Evolutionary conservation across 1,140 invertebrate genomes (phyloP).

Genomic region (Drosophila repleta): DNA sequence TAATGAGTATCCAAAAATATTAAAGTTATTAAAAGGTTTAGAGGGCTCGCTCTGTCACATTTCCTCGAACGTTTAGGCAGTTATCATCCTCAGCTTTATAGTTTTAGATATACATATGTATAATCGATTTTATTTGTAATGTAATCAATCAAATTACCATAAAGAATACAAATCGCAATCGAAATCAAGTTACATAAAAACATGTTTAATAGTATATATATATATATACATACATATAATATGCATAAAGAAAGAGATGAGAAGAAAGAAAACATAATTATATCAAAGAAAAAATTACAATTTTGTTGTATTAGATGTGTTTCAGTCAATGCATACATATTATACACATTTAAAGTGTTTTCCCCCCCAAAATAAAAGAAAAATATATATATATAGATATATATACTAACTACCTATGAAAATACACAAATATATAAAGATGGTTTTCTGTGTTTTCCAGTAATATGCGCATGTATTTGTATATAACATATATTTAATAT

Average conservation of each 20-base stretch:
- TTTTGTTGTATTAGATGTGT: conserved; percentile 74
- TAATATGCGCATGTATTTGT: conserved; percentile 60
- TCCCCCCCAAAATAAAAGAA: conserved; percentile 23
- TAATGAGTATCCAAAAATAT: background rate
- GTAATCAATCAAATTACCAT: conserved; percentile 65
- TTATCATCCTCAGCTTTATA: conserved; percentile 2
- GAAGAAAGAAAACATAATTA: conserved; percentile 36
- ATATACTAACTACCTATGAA: conserved; percentile 41
- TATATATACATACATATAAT: conserved; percentile 24
- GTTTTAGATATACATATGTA: background rate
- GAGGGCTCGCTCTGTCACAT: background rate
- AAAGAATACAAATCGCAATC: conserved; percentile 44
- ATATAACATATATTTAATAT: conserved; percentile 36
- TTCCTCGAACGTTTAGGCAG: background rate
- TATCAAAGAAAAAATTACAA: conserved; percentile 43
- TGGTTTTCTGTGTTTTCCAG: conserved; percentile 79
- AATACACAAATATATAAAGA: conserved; percentile 47
- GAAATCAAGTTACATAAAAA: conserved; percentile 59
- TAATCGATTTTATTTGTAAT: background rate
- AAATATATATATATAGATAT: conserved; percentile 44
- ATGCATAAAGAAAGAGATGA: conserved; percentile 35
- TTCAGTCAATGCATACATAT: conserved; percentile 31
- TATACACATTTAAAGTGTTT: conserved; percentile 40
- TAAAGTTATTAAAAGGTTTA: background rate
- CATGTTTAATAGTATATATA: conserved; percentile 48